Evolutionary conservation across 2,888 invertebrate genomes (phyloP).

Genomic region (Caenorhabditis wallacei): DNA sequence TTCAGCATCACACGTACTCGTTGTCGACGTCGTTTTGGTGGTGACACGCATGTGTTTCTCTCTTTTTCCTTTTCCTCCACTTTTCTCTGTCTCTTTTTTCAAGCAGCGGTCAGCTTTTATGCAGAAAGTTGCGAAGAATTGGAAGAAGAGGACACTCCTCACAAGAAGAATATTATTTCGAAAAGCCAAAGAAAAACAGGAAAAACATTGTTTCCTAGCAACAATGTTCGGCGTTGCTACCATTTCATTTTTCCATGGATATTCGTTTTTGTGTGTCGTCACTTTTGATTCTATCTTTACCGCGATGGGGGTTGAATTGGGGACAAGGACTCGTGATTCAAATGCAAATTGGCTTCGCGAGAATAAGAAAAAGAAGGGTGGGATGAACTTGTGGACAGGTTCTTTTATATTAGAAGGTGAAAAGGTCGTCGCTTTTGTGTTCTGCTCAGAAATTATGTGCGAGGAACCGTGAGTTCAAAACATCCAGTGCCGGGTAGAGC

Average conservation of each 20-base stretch:
- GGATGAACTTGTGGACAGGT: constrained; percentile 11
- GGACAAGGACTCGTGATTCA: constrained; percentile 33
- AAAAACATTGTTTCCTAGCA: constrained; percentile 30
- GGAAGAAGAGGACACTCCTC: constrained; percentile 16
- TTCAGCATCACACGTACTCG: constrained; percentile 52
- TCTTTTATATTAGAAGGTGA: constrained; percentile 12
- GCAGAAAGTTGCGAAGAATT: constrained; percentile 35
- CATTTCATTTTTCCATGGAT: constrained; percentile 2
- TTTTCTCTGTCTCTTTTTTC: constrained; percentile 7
- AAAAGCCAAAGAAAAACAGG: neutral
- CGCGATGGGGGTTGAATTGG: constrained; percentile 39
- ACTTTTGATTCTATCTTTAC: constrained; percentile 27
- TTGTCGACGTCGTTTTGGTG: constrained; percentile 35
- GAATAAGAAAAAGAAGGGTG: neutral
- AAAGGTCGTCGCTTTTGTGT: constrained; percentile 10
- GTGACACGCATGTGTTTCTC: constrained; percentile 39
- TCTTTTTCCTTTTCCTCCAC: constrained; percentile 9
- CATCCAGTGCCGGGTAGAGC: constrained; percentile 31
- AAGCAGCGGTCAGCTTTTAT: constrained; percentile 39
- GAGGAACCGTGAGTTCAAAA: neutral
- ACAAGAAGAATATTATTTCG: neutral
- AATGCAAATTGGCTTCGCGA: constrained; percentile 45
- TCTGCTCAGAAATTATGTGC: constrained; percentile 46
- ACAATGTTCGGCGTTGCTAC: neutral
- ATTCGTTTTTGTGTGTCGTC: constrained; percentile 21